Evolutionary conservation across 92 coral and sea anemone species (phyloP).

Genomic region (Muricea muricata): DNA sequence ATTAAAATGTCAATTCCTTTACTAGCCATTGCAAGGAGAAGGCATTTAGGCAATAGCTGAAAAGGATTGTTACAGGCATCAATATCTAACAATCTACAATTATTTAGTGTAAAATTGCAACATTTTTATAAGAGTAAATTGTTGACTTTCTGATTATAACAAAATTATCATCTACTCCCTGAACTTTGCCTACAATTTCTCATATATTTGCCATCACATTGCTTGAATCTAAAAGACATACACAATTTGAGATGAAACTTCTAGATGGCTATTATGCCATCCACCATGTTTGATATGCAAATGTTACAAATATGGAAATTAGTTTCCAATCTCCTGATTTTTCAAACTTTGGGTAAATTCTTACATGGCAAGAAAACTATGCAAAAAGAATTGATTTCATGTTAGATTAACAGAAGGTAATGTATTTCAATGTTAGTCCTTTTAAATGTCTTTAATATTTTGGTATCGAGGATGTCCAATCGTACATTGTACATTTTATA

Average conservation of each 20-base stretch:
- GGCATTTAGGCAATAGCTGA: background rate
- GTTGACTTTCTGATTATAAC: background rate
- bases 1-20: too few relatives aligned
- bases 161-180: background rate
- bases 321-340: constrained; percentile 17
- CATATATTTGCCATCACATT: background rate
- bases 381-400: constrained; percentile 2
- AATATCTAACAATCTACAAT: background rate
- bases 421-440: background rate
- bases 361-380: background rate
- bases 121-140: background rate
- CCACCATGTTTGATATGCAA: constrained; percentile 21
- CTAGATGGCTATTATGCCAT: background rate
- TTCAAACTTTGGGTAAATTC: background rate
- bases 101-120: background rate
- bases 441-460: background rate
- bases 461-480: background rate
- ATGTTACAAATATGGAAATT: background rate
- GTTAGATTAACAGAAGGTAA: constrained; percentile 24
- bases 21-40: background rate
- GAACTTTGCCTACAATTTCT: background rate
- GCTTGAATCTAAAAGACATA: background rate
- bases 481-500: background rate
- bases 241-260: background rate
- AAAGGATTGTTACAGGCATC: background rate